Base-by-base conservation (phyloP, 2,888 invertebrate species). In the Fragum whitleyi region DNA sequence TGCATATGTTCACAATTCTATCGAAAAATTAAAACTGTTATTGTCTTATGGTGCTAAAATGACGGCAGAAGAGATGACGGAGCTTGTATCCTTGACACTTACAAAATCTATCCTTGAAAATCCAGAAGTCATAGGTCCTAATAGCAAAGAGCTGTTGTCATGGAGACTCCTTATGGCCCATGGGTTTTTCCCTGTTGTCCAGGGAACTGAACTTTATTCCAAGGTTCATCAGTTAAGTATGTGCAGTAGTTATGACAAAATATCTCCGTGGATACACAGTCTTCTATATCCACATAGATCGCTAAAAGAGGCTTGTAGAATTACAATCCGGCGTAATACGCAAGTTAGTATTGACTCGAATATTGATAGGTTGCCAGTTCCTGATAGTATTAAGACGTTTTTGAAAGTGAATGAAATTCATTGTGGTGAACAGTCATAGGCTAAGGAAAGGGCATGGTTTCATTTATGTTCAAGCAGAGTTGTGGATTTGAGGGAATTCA, bases 31-130 rank as follows among this genome's bases (percentile, higher is more conserved):
- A 47, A 85, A 87, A 72, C 79, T 91, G 23, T 80, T 92, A n/a
- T 72, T 92, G 67, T 91, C 92, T 0, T 91, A 91, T 72, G 91
- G 92, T 79, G 92, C 92, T 2, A 81, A 85, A n/a, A 79, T 92
- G 11, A 89, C 90, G 5, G 79, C 86, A n/a, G 90, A 89, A 47
- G 92, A 91, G 77, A 91, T 92, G 90, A 91, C 91, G 7, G 91
- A 90, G 26, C 80, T 92, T 14, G 90, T 92, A 7, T 91, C 90
- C 2, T 76, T 92, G 19, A 91, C 89, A 23, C 80, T 92, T 55
- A 90, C 92, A 32, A 92, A 91, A 70, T 89, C 90, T 26, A 90
- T 92, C 67, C 80, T 92, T 39, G 92, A 91, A 78, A 92, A 92
- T 75, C 92, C 92, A 7, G 92, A 92, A 82, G 88, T 92, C 19